Percentiles rank a stretch among this genome's conserved stretches.
These are phyloP conservation scores for Botrylloides violaceus DNA, from an alignment of 23 tunicate species.

Conservation along the genomic window DNA sequence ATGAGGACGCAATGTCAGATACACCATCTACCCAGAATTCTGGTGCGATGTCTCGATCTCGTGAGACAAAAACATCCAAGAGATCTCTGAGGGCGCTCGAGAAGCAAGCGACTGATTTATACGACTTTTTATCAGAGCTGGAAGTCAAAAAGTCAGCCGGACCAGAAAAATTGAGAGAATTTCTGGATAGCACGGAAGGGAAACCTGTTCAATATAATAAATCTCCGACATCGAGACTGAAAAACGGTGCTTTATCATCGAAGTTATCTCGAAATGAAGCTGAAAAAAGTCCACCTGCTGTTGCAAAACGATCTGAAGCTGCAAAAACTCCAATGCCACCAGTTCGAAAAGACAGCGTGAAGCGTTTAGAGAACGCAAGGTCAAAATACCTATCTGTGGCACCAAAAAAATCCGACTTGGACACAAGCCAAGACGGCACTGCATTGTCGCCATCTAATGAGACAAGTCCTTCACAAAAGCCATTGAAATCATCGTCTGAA, in stretches of 20 bases:
- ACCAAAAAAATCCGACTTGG: neutral
- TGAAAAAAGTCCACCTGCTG: neutral
- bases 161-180: slow-evolving; percentile 10
- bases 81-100: slow-evolving; percentile 80
- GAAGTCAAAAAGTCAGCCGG: slow-evolving; percentile 64
- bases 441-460: too few species aligned
- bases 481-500: neutral
- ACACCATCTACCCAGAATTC: neutral
- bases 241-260: too few species aligned
- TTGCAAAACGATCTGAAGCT: neutral
- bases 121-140: slow-evolving; percentile 63
- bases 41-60: too few species aligned
- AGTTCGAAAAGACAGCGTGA: slow-evolving; percentile 15
- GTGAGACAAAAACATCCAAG: slow-evolving; percentile 14
- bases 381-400: neutral
- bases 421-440: neutral
- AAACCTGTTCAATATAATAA: neutral
- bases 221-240: neutral
- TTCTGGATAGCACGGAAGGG: slow-evolving; percentile 4
- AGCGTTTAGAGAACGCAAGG: slow-evolving; percentile 14
- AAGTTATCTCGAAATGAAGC: neutral
- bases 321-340: slow-evolving; percentile 16
- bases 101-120: slow-evolving; percentile 65
- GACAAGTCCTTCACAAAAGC: too few species aligned
- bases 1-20: slow-evolving; percentile 6